Evolutionary conservation across 2,113 vertebrate species (phyloP).

Genomic region (Leptobrachium ailaonicum): DNA sequence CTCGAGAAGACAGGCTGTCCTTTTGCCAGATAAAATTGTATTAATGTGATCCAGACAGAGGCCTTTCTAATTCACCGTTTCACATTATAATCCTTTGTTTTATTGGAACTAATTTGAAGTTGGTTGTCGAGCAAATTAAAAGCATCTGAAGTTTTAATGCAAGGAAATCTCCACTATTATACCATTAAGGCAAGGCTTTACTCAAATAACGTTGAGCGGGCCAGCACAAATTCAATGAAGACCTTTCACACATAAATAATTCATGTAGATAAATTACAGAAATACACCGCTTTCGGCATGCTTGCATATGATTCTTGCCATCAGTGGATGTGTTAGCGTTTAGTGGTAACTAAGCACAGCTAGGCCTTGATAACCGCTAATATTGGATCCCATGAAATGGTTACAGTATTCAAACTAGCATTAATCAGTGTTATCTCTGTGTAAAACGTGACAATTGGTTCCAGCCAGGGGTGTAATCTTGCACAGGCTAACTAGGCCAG

Average conservation of each 20-base stretch:
- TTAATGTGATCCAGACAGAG: conserved; percentile 44
- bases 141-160: conserved; percentile 35
- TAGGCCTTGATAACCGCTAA: no score
- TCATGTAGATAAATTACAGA: neutral
- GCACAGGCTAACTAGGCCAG: no score
- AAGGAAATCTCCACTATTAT: conserved; percentile 34
- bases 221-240: conserved; percentile 19
- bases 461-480: no score
- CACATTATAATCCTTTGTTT: conserved; percentile 46
- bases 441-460: no score
- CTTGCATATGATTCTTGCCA: no score
- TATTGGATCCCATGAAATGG: no score
- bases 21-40: conserved; percentile 40
- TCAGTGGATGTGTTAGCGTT: no score
- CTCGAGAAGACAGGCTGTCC: conserved; percentile 40
- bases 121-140: conserved; percentile 40
- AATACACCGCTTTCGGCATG: no score
- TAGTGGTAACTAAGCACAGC: no score
- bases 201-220: conserved; percentile 19
- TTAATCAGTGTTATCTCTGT: no score
- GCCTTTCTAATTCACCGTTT: conserved; percentile 47
- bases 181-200: conserved; percentile 18
- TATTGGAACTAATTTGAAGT: conserved; percentile 44
- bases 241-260: neutral
- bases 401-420: no score